phyloP scores from a whole-genome alignment of 2,888 invertebrate genomes.

The Lucinisca nassula region DNA sequence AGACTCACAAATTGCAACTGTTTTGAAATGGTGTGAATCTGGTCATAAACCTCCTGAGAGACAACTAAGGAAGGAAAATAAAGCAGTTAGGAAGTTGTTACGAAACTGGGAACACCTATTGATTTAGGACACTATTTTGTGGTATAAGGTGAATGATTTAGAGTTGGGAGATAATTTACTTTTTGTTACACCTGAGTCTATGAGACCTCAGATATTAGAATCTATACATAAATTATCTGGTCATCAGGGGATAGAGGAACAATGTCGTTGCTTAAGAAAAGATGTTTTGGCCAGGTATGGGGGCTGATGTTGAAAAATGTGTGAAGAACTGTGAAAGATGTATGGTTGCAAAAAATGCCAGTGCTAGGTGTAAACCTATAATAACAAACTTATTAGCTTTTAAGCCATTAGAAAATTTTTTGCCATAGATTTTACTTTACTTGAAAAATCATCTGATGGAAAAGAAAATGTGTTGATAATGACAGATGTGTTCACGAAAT shows the following conservation, averaged over 20 bases:
- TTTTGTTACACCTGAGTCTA: conserved; percentile 2
- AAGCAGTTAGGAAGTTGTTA: background rate
- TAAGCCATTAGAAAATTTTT: conserved; percentile 38
- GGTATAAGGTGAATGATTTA: conserved; percentile 2
- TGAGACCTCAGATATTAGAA: background rate
- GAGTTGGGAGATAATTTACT: conserved; percentile 5
- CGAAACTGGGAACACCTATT: conserved; percentile 11
- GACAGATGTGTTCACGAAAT: too few relatives aligned
- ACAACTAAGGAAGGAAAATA: background rate
- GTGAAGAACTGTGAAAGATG: conserved; percentile 42
- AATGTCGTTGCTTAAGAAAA: background rate
- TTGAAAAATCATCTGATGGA: too few relatives aligned
- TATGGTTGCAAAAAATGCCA: conserved; percentile 39
- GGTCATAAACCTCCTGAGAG: conserved; percentile 4
- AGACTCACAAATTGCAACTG: conserved; percentile 4
- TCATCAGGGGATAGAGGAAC: background rate
- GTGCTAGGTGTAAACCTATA: background rate
- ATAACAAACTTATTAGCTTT: background rate
- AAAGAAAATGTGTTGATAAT: too few relatives aligned
- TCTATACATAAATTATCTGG: background rate
- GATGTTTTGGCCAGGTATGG: conserved; percentile 52
- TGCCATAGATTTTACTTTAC: conserved; percentile 69
- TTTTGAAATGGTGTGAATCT: background rate
- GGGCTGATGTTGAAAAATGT: background rate
- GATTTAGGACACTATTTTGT: background rate